phyloP scores from a whole-genome alignment of 2,113 vertebrate species.

The Strix uralensis region DNA sequence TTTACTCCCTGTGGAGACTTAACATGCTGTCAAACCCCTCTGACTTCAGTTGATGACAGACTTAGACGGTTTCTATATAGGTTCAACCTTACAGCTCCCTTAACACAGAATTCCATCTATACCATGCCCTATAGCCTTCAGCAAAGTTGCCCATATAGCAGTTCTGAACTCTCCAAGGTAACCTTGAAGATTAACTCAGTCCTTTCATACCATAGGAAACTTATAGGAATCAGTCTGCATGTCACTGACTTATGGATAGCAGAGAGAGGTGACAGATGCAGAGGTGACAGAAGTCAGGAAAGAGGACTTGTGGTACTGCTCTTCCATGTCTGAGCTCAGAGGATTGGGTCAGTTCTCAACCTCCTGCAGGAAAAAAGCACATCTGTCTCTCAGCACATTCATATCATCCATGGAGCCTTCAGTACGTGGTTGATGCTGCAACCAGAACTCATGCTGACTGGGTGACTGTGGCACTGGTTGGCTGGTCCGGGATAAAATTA shows the following conservation, averaged over 20 bases:
- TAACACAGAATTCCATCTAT: not conserved
- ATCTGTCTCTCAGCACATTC: not conserved
- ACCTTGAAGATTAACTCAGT: not conserved
- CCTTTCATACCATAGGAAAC: not conserved
- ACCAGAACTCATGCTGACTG: not conserved
- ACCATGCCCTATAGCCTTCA: constrained; percentile 9
- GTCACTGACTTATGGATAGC: not conserved
- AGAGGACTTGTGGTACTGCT: not conserved
- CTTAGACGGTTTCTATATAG: not conserved
- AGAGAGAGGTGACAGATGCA: not conserved
- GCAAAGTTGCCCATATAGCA: constrained; percentile 5
- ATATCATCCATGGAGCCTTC: not conserved
- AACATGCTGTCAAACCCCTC: not conserved
- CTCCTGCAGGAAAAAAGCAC: not conserved
- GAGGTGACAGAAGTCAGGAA: constrained; percentile 14
- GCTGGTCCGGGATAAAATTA: not conserved
- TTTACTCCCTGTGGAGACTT: constrained; percentile 6
- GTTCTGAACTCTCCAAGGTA: constrained; percentile 16
- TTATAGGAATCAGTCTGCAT: not conserved
- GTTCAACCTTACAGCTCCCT: constrained; percentile 27
- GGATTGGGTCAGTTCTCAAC: not conserved
- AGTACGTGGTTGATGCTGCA: not conserved
- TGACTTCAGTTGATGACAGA: not conserved
- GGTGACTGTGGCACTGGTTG: not conserved
- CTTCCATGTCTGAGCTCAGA: not conserved